Evolutionary conservation across 2,797 vertebrate species (phyloP).

Genomic region (Anniella stebbinsi): DNA sequence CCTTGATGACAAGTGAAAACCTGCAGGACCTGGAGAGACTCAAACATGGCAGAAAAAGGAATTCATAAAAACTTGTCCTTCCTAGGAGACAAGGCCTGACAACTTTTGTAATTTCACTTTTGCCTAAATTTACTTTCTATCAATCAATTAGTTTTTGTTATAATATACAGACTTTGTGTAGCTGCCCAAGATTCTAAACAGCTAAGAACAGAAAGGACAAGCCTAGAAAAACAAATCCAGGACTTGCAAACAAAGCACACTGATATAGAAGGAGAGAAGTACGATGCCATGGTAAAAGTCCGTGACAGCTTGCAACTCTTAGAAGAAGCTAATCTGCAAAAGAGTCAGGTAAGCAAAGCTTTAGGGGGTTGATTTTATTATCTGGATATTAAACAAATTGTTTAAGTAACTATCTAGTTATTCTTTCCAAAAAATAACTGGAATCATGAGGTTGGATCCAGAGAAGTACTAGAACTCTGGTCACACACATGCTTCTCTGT

Average conservation of each 20-base stretch:
- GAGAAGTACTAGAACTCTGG: background rate
- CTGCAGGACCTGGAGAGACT: background rate
- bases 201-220: constrained; percentile 82
- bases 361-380: constrained; percentile 10
- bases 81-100: background rate
- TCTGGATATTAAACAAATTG: background rate
- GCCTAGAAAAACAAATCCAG: constrained; percentile 86
- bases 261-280: constrained; percentile 86
- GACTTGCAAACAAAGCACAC: constrained; percentile 84
- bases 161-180: constrained; percentile 82
- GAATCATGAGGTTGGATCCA: background rate
- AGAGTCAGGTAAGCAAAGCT: constrained; percentile 85
- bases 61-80: background rate
- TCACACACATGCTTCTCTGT: background rate
- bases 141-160: background rate
- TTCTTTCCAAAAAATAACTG: background rate
- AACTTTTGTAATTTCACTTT: background rate
- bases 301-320: constrained; percentile 88
- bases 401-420: background rate
- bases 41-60: background rate
- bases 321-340: constrained; percentile 91
- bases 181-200: constrained; percentile 83
- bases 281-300: constrained; percentile 85
- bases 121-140: background rate
- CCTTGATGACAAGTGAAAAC: background rate